Evolutionary conservation across 2,113 vertebrate species (phyloP).

Genomic region (Pycnonotus jocosus): DNA sequence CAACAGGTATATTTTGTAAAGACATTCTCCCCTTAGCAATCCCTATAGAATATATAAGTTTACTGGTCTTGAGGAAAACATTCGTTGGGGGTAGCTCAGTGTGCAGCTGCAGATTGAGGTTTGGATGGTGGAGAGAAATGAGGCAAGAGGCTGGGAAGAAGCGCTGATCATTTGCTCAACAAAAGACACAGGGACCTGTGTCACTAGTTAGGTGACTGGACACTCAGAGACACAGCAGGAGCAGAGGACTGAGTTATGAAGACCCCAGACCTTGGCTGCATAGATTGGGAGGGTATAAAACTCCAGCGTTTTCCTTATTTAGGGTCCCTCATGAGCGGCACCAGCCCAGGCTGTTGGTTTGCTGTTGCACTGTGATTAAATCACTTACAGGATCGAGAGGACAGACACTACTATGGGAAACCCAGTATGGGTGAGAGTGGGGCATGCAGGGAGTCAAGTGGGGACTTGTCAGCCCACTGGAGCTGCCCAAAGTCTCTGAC

Average conservation of each 20-base stretch:
- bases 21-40: neutral
- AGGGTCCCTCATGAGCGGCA: neutral
- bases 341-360: neutral
- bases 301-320: neutral
- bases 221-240: neutral
- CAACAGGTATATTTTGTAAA: neutral
- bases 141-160: neutral
- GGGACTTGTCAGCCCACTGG: neutral
- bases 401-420: neutral
- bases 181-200: neutral
- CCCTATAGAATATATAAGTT: neutral
- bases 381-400: neutral
- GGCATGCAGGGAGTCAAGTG: rapidly evolving
- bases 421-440: neutral
- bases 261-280: neutral
- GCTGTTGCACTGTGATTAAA: neutral
- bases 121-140: neutral
- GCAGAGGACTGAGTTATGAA: neutral
- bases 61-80: neutral
- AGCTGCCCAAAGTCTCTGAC: neutral
- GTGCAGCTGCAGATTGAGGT: neutral
- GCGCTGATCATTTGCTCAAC: neutral
- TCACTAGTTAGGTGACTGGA: neutral
- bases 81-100: neutral
- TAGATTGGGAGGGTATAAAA: neutral